Conservation (phyloP, 2,888 invertebrate species). For the Minunthozetes semirufus region DNA sequence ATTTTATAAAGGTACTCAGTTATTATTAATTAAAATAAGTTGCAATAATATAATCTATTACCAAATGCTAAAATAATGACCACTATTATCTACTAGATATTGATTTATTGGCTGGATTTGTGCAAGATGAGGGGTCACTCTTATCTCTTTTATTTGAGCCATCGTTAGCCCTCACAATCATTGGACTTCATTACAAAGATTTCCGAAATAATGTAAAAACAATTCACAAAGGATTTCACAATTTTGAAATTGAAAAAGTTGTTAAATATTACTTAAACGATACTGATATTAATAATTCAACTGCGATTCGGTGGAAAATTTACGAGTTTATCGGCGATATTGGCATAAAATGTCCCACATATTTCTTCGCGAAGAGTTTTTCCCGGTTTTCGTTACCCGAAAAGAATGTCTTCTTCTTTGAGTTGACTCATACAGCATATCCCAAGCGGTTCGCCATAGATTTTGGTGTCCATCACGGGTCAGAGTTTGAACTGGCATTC, state of each 20-base stretch:
- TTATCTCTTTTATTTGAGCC: neutral
- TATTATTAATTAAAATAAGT: neutral
- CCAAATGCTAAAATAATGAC: neutral
- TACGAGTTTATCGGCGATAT: neutral
- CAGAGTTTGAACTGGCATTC: no score
- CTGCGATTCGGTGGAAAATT: neutral
- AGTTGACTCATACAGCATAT: neutral
- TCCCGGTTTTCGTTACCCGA: neutral
- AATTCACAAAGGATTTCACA: neutral
- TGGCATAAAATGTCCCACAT: constrained; percentile 5
- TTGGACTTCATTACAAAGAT: neutral
- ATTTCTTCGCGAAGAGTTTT: constrained; percentile 15
- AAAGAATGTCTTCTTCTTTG: neutral
- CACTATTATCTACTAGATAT: neutral
- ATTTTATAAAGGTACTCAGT: neutral
- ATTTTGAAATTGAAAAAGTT: neutral
- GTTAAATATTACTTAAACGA: neutral
- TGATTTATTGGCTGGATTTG: neutral
- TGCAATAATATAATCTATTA: neutral
- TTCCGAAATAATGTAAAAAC: neutral
- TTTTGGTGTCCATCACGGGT: neutral
- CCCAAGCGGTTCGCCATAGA: no score
- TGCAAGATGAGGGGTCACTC: neutral
- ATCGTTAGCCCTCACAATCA: neutral
- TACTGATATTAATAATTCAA: neutral